Evolutionary conservation across 2,888 invertebrate species (phyloP).

Genomic region (Agrochola litura): DNA sequence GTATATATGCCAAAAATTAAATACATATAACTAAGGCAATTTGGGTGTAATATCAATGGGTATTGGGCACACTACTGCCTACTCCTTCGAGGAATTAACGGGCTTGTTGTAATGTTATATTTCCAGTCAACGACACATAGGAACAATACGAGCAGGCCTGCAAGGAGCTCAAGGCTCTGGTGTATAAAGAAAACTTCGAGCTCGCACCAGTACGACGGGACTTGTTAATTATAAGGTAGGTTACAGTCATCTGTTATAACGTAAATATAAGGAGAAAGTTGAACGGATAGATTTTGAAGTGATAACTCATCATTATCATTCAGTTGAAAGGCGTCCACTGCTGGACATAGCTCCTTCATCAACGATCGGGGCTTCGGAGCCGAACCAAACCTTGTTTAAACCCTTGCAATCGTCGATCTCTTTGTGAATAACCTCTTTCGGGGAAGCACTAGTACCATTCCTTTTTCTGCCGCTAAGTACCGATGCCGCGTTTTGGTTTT

Average conservation of each 20-base stretch:
- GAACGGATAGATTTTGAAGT: background rate
- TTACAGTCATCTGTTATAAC: background rate
- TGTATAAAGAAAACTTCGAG: slow-evolving; percentile 37
- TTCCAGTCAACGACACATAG: slow-evolving; percentile 40
- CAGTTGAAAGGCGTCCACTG: background rate
- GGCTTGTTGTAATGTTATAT: background rate
- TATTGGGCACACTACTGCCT: background rate
- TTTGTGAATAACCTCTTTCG: background rate
- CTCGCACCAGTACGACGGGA: background rate
- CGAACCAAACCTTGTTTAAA: background rate
- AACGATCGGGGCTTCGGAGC: no score
- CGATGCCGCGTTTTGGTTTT: background rate
- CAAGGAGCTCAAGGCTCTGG: background rate
- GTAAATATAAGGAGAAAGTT: background rate
- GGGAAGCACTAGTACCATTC: background rate
- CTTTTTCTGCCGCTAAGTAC: background rate
- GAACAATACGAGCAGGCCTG: slow-evolving; percentile 19
- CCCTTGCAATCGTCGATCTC: background rate
- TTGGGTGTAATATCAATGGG: background rate
- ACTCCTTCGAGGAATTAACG: background rate
- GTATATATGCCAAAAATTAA: background rate
- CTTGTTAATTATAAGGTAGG: background rate
- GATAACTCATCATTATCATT: background rate
- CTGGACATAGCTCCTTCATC: no score
- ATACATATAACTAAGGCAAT: background rate